A percentile compares a stretch with the other conserved stretches of the same genome.
These are phyloP conservation scores for Okapia johnstoni DNA, from an alignment of 2,113 vertebrate genomes.

Conservation along the genomic window DNA sequence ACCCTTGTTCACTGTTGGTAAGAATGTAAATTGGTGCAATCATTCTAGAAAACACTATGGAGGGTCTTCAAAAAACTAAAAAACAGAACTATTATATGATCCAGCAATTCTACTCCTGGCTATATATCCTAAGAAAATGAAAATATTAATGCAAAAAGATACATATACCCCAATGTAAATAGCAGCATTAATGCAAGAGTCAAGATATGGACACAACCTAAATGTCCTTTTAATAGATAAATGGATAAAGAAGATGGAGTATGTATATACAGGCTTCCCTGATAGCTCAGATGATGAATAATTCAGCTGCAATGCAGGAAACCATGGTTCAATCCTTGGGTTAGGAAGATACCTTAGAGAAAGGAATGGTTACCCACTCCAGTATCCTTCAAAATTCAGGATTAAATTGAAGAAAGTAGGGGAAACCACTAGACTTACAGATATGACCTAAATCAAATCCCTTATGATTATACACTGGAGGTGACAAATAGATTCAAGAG, in stretches of 20 bases:
- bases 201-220: not conserved
- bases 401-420: not conserved
- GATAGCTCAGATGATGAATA: not conserved
- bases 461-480: not conserved
- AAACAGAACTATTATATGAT: not conserved
- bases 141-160: not conserved
- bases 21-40: not conserved
- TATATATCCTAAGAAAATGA: not conserved
- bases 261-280: not conserved
- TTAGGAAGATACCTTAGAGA: not conserved
- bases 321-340: not conserved
- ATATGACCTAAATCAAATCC: not conserved
- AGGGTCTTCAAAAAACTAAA: not conserved
- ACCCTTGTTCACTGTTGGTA: not conserved
- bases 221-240: not conserved
- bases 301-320: not conserved
- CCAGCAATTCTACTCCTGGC: not conserved
- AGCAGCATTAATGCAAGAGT: not conserved
- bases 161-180: not conserved
- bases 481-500: not conserved
- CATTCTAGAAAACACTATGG: not conserved
- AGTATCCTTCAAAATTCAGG: not conserved
- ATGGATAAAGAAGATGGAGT: not conserved
- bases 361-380: not conserved
- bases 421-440: not conserved